Evolutionary conservation across 2,113 vertebrate genomes (phyloP), one percentile per base, ranked within the genome.

Genomic region (Platycercus adscitus): DNA sequence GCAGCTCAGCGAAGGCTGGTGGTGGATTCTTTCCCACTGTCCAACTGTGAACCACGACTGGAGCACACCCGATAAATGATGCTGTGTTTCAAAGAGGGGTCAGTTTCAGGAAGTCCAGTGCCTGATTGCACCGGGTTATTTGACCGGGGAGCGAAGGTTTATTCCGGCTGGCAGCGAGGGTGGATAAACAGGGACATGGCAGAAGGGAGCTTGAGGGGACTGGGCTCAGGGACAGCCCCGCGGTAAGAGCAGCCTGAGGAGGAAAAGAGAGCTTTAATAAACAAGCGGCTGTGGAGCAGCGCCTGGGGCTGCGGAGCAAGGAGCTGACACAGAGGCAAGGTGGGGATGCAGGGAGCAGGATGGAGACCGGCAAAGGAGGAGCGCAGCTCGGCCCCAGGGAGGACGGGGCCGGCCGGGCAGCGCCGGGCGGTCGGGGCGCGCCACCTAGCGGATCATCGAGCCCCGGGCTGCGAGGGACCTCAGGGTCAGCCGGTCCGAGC

Each of bases 281-380:
- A 12, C 16, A 24, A 33, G 8, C 21, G 47, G 13, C 46, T 29
- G 58, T 17, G 60, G 35, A 28, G 6, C 7, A 7, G 71, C 37
- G 8, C 61, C 14, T 16, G 53, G 1, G 52, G n/a, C 14, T 0
- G 47, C 35, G 29, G 25, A 23, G 7, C 5, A 18, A 21, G 71
- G 20, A 44, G 11, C 25, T 3, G 65, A 9, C 10, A 0, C 3
- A 6, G 17, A 24, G 41, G 14, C 3, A 6, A 17, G 35, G 18
- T 2, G 46, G 19, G 77, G 46, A 8, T 13, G 3, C 8, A 6
- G 43, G n/a, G 56, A 17, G 5, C 5, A 5, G 64, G 47, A 11
- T 9, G 3, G 39, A 76, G n/a, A 35, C 56, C 56, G 56, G 33
- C 33, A n/a, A n/a, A 7, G 20, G 33, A 21, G 56, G 56, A 9